Conservation (phyloP, 2,797 vertebrate genomes). For the Pitangus sulphuratus region DNA sequence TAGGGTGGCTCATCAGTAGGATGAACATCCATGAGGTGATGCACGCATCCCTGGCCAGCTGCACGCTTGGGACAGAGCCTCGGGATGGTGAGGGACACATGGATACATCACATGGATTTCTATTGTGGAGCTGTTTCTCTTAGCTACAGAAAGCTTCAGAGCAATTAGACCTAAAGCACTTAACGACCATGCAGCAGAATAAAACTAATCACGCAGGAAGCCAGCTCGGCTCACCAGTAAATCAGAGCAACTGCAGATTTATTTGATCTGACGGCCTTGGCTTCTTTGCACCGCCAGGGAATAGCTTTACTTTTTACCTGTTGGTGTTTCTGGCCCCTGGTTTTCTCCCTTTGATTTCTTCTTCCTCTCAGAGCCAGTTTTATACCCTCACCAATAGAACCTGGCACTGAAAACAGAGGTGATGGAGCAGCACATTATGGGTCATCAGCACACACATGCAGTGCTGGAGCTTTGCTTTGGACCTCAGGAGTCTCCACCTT, state of each 20-base stretch:
- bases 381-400: accelerated
- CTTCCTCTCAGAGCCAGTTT: not conserved
- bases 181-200: not conserved
- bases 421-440: not conserved
- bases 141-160: not conserved
- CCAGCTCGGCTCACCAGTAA: not conserved
- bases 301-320: not conserved
- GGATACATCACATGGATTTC: not conserved
- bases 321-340: not conserved
- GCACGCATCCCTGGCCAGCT: not conserved
- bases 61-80: not conserved
- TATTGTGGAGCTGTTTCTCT: not conserved
- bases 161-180: constrained; percentile 34
- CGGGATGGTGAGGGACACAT: accelerated
- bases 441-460: accelerated
- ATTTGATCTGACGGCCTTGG: not conserved
- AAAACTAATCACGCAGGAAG: constrained; percentile 1
- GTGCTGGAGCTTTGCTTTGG: not conserved
- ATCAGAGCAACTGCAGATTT: not conserved
- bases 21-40: not conserved
- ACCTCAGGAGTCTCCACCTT: not conserved
- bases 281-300: not conserved
- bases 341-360: not conserved
- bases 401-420: not conserved
- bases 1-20: not conserved